These are phyloP conservation scores for Nilaparvata lugens DNA, from an alignment of 1,140 invertebrate genomes.

Conservation along the genomic window DNA sequence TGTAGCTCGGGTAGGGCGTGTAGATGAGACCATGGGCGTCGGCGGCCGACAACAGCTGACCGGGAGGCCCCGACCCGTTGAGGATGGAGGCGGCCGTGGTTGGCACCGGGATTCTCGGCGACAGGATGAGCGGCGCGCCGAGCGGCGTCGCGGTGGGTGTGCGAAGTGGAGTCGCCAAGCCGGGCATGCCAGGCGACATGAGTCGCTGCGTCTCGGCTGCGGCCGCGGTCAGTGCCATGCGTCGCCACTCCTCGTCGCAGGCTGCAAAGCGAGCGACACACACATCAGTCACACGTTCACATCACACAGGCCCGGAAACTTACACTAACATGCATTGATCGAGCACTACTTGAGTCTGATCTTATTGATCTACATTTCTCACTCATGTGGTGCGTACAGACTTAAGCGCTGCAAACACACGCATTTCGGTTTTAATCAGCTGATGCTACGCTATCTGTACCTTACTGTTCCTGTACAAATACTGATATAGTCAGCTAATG, in stretches of 20 bases:
- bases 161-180: conserved; percentile 52
- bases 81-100: conserved; percentile 62
- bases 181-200: conserved; percentile 49
- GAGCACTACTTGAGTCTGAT: no score
- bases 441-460: no score
- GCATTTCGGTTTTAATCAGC: no score
- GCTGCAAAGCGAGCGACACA: conserved; percentile 37
- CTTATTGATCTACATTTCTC: no score
- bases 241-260: conserved; percentile 67
- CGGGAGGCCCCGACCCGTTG: conserved; percentile 61
- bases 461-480: no score
- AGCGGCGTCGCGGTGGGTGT: conserved; percentile 53
- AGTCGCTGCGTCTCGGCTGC: conserved; percentile 66
- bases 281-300: no score
- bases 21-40: conserved; percentile 60
- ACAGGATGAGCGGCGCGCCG: conserved; percentile 78
- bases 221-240: conserved; percentile 57
- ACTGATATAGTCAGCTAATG: no score
- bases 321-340: no score
- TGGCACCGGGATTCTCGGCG: conserved; percentile 72
- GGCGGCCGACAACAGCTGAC: conserved; percentile 47
- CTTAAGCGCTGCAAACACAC: no score
- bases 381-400: no score
- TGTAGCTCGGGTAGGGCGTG: conserved; percentile 67
- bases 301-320: no score